A percentile compares a stretch with the other conserved stretches of the same genome.
phyloP scores from a whole-genome alignment of 2,888 invertebrate species.

The Metopia argyrocephala region DNA sequence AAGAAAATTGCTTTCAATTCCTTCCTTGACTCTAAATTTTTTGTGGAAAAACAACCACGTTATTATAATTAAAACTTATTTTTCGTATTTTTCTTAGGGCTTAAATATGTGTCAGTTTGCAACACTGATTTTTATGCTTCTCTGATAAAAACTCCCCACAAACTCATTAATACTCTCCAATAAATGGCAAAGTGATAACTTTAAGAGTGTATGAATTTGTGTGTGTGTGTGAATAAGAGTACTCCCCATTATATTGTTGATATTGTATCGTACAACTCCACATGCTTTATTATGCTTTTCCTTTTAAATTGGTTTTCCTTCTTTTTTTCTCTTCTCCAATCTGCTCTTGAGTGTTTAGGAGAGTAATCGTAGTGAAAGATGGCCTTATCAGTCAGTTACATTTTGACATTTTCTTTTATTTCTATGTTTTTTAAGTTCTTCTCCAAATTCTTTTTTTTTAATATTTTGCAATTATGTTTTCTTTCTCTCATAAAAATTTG shows the following conservation, averaged over 20 bases:
- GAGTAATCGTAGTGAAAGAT: neutral
- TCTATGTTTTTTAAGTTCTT: neutral
- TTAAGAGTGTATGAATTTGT: neutral
- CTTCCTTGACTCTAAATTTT: no score
- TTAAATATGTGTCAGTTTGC: no score
- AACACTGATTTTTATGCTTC: constrained; percentile 31
- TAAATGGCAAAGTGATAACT: no score
- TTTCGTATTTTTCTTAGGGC: no score
- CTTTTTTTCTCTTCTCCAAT: neutral
- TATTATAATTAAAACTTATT: no score
- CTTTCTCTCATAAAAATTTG: neutral
- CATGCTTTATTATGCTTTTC: constrained; percentile 20
- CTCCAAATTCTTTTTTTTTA: neutral
- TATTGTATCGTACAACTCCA: constrained; percentile 23
- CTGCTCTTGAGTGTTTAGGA: neutral
- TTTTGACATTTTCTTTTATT: constrained; percentile 45
- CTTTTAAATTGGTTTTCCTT: constrained; percentile 25
- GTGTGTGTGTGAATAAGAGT: neutral
- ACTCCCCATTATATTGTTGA: neutral
- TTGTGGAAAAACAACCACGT: no score
- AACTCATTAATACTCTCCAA: no score
- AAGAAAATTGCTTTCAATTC: no score
- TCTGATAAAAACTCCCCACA: no score
- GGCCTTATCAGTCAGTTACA: constrained; percentile 28
- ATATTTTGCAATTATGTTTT: neutral